A percentile compares a stretch with the other conserved stretches of the same genome.
Conservation (phyloP, 2,113 vertebrate genomes). For the Vulpes ferrilata region DNA sequence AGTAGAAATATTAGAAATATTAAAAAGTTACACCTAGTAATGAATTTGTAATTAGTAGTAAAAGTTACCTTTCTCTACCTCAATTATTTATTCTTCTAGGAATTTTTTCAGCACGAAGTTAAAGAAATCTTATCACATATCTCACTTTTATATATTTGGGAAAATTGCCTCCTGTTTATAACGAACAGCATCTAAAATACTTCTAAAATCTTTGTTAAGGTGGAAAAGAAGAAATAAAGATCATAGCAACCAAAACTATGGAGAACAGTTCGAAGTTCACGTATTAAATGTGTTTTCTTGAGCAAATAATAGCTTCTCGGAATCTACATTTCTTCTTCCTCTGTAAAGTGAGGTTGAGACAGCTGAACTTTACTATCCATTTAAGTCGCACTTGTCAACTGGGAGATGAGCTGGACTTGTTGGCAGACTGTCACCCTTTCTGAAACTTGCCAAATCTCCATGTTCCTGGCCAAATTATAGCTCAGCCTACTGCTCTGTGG, state of each 20-base stretch:
- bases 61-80: constrained; percentile 32
- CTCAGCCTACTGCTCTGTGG: neutral
- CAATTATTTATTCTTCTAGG: constrained; percentile 2
- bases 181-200: neutral
- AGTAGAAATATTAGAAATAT: constrained; percentile 22
- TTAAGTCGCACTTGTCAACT: neutral
- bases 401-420: neutral
- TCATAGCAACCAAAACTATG: neutral
- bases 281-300: neutral
- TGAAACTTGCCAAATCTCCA: neutral
- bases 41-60: constrained; percentile 15
- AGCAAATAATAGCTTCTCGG: neutral
- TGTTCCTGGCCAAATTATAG: neutral
- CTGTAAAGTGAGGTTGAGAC: neutral
- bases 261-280: neutral
- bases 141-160: neutral
- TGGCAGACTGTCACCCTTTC: neutral
- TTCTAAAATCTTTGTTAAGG: neutral
- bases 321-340: neutral
- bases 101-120: constrained; percentile 32
- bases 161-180: constrained; percentile 12
- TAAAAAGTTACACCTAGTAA: constrained; percentile 3
- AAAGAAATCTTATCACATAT: neutral
- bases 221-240: neutral
- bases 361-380: neutral